A percentile compares a stretch with the other conserved stretches of the same genome.
Evolutionary conservation across 2,113 vertebrate species (phyloP).

Genomic region (Trichomycterus rosablanca): DNA sequence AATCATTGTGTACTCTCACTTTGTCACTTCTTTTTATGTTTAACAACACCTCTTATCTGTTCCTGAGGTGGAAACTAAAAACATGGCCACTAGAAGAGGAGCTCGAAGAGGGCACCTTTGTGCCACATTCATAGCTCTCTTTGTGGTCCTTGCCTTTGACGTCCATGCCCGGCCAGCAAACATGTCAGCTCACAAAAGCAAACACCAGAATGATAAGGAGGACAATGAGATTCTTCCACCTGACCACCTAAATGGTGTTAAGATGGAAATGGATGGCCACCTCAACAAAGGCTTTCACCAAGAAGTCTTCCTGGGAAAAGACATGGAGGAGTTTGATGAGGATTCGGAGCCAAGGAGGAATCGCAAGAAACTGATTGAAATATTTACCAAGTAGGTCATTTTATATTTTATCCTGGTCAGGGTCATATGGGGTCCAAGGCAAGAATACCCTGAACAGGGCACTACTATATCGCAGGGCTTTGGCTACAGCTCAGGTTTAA

Average conservation of each 20-base stretch:
- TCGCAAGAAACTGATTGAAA: slow-evolving; percentile 83
- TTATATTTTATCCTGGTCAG: background rate
- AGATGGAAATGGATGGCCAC: slow-evolving; percentile 89
- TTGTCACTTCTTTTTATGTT: background rate
- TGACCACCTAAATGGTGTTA: slow-evolving; percentile 87
- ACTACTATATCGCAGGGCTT: too few species aligned
- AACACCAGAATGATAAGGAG: slow-evolving; percentile 61
- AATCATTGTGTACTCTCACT: too few species aligned
- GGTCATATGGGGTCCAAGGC: too few species aligned
- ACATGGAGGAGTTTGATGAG: slow-evolving; percentile 87
- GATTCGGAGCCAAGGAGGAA: slow-evolving; percentile 83
- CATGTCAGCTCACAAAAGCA: slow-evolving; percentile 75
- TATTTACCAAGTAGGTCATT: slow-evolving; percentile 84
- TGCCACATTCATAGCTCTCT: slow-evolving; percentile 60
- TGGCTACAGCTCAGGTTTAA: too few species aligned
- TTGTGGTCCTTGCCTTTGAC: slow-evolving; percentile 61
- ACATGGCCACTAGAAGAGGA: slow-evolving; percentile 63
- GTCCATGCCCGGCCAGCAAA: slow-evolving; percentile 83
- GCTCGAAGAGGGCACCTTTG: slow-evolving; percentile 58
- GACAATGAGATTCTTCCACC: slow-evolving; percentile 89
- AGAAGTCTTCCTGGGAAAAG: slow-evolving; percentile 91
- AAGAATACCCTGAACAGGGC: too few species aligned
- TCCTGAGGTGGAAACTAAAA: background rate
- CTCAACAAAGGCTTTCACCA: slow-evolving; percentile 95
- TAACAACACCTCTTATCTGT: background rate